Conservation (phyloP, 2,797 vertebrate genomes). For the Pangasius larnaudii region DNA sequence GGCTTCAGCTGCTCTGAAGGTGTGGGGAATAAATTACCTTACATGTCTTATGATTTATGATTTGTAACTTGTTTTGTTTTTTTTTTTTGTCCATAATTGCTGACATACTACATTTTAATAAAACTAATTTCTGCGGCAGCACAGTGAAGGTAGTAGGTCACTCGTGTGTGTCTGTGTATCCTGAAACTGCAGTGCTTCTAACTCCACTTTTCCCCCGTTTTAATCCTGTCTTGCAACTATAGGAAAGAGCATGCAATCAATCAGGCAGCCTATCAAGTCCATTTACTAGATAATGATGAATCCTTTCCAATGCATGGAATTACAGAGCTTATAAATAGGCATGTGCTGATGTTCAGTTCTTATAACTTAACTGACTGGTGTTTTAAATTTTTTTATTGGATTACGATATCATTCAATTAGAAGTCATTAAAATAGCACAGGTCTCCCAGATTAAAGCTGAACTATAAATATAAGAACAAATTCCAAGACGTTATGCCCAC, state of each 20-base stretch:
- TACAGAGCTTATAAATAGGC: background rate
- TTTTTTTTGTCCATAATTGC: conserved; percentile 60
- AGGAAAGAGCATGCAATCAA: conserved; percentile 39
- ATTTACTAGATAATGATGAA: background rate
- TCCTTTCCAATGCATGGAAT: conserved; percentile 9
- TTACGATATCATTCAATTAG: background rate
- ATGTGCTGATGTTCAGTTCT: background rate
- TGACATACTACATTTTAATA: conserved; percentile 8
- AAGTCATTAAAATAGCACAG: too few species aligned
- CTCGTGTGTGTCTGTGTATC: conserved; percentile 61
- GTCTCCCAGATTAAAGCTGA: background rate
- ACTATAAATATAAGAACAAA: too few species aligned
- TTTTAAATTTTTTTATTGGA: background rate
- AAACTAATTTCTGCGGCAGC: background rate
- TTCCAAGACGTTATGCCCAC: background rate
- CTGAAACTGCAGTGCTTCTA: conserved; percentile 64
- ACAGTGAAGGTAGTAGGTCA: conserved; percentile 68
- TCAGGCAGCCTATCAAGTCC: background rate
- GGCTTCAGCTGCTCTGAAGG: background rate
- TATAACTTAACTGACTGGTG: too few species aligned
- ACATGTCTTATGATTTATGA: conserved; percentile 16
- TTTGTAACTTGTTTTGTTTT: conserved; percentile 30
- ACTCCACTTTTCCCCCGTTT: conserved; percentile 26
- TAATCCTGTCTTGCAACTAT: conserved; percentile 49
- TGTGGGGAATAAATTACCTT: background rate